Base-by-base conservation (phyloP, 2,113 vertebrate species). In the Pseudorhombus dupliciocellatus region DNA sequence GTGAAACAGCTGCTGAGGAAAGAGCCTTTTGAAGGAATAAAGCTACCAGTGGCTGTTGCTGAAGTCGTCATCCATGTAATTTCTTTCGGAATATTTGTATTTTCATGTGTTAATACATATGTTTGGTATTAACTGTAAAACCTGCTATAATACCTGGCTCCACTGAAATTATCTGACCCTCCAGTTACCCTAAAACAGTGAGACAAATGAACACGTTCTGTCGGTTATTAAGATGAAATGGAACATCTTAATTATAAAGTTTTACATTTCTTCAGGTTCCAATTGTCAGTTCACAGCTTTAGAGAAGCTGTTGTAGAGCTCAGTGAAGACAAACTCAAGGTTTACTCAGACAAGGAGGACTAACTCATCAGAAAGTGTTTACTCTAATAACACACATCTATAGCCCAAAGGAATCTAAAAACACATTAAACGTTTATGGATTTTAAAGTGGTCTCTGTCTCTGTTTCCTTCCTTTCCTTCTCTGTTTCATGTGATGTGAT, bases 1-100 rank as follows among this genome's bases (percentile, higher is more conserved):
- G 68, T 75, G 79, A 81, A 81, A 42, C 52, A 74, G 72, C 63
- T 79, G 76, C 55, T 61, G 66, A 81, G 73, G 42, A 75, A 77
- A 72, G 34, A 69, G 16, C 50, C 63, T 63, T 37, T 60, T 51
- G 62, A 50, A 37, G 34, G 24, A 64, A 42, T 55, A 64, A 53
- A 56, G 68, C 20, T 16, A 18, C 46, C 18, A 37, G 14, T 50
- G 12, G 70, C 46, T 40, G 16, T 31, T 56, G 31, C 40, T 70
- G 37, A 56, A 30, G 26, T 69, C 40, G 24, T 55, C 12, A 42
- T 46, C 51, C 25, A 12, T 64, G 4, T 3, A 42, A 56, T 31
- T 61, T 51, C 28, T 48, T 16, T 15, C 30, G 18, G 8, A 50
- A 57, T 22, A 42, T 26, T 30, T 22, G 4, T 22, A 30, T 73